Evolutionary conservation across 2,888 invertebrate genomes (phyloP).

Genomic region (Branchipolynoe longqiensis): DNA sequence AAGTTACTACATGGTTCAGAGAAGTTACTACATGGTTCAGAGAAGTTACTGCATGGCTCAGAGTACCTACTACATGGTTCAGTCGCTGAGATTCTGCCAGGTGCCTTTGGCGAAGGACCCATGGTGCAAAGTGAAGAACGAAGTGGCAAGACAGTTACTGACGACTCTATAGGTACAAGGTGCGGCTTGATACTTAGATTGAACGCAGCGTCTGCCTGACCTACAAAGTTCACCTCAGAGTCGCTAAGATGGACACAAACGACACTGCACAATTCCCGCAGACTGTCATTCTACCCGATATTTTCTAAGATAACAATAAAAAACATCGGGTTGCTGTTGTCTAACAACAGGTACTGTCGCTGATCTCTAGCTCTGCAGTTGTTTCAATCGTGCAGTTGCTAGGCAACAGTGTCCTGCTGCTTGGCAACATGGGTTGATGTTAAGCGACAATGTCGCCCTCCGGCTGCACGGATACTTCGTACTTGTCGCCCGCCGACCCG

Average conservation of each 20-base stretch:
- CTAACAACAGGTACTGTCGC: constrained; percentile 53
- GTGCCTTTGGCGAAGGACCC: not conserved
- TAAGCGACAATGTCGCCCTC: constrained; percentile 67
- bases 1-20: too few relatives aligned
- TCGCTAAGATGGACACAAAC: not conserved
- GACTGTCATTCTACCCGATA: constrained; percentile 55
- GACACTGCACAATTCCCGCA: constrained; percentile 13
- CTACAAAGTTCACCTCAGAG: not conserved
- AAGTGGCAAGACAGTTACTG: not conserved
- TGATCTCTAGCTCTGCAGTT: constrained; percentile 48
- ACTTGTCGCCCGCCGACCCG: constrained; percentile 64
- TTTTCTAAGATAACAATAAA: constrained; percentile 41
- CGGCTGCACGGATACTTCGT: constrained; percentile 67
- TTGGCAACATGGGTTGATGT: constrained; percentile 52
- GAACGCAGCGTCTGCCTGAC: not conserved
- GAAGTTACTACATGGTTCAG: too few relatives aligned
- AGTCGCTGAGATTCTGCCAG: too few relatives aligned
- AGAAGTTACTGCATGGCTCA: too few relatives aligned
- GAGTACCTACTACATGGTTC: too few relatives aligned
- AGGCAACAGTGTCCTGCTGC: constrained; percentile 54
- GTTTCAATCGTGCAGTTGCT: constrained; percentile 46
- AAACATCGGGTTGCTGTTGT: constrained; percentile 54
- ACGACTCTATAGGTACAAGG: not conserved
- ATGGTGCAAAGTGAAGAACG: not conserved
- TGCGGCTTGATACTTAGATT: not conserved